These are phyloP conservation scores for Manis pentadactyla DNA, from an alignment of 2,797 vertebrate species.

Conservation along the genomic window DNA sequence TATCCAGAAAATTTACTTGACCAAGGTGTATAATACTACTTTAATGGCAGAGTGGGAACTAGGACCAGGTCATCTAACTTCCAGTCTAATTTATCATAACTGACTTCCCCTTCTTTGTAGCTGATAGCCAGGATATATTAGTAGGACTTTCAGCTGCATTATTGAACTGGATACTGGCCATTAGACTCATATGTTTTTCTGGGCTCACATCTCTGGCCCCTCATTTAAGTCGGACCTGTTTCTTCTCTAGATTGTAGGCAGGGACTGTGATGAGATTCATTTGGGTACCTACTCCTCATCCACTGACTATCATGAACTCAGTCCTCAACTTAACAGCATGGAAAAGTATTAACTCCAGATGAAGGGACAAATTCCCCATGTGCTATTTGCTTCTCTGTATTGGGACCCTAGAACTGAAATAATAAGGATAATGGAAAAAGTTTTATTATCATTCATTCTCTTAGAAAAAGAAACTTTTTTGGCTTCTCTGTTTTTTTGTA, in stretches of 20 bases:
- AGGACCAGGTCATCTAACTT: background rate
- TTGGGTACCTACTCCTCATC: background rate
- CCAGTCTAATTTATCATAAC: background rate
- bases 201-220: background rate
- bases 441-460: conserved; percentile 4
- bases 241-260: background rate
- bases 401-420: background rate
- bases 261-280: background rate
- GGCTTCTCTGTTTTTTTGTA: background rate
- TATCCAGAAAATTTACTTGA: background rate
- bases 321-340: background rate
- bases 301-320: background rate
- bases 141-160: background rate
- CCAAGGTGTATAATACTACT: background rate
- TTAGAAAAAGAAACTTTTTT: conserved; percentile 14
- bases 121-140: background rate
- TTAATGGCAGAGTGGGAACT: background rate
- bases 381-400: background rate
- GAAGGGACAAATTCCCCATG: background rate
- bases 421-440: conserved; percentile 13
- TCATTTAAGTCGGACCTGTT: background rate
- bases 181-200: background rate
- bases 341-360: background rate
- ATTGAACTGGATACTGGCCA: background rate
- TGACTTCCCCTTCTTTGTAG: background rate